A percentile compares a stretch with the other conserved stretches of the same genome.
phyloP scores from a whole-genome alignment of 2,888 invertebrate genomes.

The Drosophila cognata region DNA sequence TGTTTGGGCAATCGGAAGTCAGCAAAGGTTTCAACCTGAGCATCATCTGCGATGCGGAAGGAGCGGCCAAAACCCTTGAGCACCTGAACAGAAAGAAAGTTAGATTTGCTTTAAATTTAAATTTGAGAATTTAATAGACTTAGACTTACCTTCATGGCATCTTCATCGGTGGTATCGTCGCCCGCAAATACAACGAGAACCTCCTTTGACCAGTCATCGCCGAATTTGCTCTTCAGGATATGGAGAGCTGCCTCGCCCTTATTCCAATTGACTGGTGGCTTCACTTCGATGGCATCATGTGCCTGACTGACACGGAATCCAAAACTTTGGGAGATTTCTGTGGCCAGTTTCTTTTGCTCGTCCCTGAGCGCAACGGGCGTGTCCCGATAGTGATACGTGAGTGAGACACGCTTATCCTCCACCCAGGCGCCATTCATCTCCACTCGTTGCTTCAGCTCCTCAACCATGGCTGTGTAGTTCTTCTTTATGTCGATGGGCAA shows the following conservation, averaged over 20 bases:
- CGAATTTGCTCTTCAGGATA: conserved; percentile 90
- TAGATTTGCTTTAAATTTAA: not conserved
- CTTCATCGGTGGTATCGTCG: conserved; percentile 95
- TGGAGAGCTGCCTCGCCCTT: conserved; percentile 89
- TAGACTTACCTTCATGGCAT: conserved; percentile 91
- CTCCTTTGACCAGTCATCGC: conserved; percentile 89
- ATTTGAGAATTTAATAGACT: not conserved
- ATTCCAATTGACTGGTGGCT: conserved; percentile 88
- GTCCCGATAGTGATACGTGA: conserved; percentile 91
- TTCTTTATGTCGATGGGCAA: conserved; percentile 89
- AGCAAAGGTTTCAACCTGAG: conserved; percentile 88
- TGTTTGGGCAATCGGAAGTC: conserved; percentile 90
- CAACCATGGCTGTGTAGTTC: conserved; percentile 88
- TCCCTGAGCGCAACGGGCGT: conserved; percentile 87
- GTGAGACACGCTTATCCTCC: conserved; percentile 90
- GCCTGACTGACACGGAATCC: conserved; percentile 89
- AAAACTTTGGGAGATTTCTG: conserved; percentile 87
- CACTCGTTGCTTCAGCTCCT: conserved; percentile 88
- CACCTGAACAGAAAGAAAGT: conserved; percentile 85
- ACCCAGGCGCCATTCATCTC: conserved; percentile 89
- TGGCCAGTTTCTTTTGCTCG: conserved; percentile 86
- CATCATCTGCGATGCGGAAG: conserved; percentile 89
- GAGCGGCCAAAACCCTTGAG: conserved; percentile 90
- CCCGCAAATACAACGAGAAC: conserved; percentile 93
- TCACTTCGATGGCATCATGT: conserved; percentile 91